These are phyloP conservation scores for Caenorhabditis becei DNA, from an alignment of 2,888 invertebrate genomes.

Conservation along the genomic window DNA sequence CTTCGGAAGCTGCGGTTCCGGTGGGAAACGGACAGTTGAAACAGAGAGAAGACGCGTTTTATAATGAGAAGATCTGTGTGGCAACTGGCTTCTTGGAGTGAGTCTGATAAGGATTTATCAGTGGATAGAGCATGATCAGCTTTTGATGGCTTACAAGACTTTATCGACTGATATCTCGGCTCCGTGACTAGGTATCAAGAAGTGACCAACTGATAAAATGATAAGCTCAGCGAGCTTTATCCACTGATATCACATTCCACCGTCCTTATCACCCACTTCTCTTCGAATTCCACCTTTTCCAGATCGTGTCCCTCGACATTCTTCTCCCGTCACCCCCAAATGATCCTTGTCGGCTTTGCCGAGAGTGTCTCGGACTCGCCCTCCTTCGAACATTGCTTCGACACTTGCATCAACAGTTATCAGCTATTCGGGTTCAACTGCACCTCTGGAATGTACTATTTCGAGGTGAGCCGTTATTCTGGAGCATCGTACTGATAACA, in stretches of 20 bases:
- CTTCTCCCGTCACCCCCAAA: conserved; percentile 80
- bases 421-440: conserved; percentile 80
- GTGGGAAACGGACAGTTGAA: conserved; percentile 81
- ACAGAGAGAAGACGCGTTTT: conserved; percentile 74
- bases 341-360: conserved; percentile 81
- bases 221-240: too few relatives aligned
- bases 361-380: conserved; percentile 81
- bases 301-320: conserved; percentile 77
- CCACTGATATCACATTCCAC: too few relatives aligned
- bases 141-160: too few relatives aligned
- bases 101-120: conserved; percentile 14
- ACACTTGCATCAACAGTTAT: conserved; percentile 80
- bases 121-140: too few relatives aligned
- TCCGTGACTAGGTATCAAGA: too few relatives aligned
- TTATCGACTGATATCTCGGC: too few relatives aligned
- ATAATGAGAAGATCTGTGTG: conserved; percentile 81
- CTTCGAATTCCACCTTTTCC: conserved; percentile 38
- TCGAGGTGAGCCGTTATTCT: conserved; percentile 64
- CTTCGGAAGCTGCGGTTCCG: conserved; percentile 78
- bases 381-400: conserved; percentile 81
- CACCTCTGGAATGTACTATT: conserved; percentile 81
- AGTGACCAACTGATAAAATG: too few relatives aligned
- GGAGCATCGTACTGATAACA: not conserved
- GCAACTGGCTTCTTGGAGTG: conserved; percentile 65
- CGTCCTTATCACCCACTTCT: too few relatives aligned